Base-by-base conservation (phyloP, 2,888 invertebrate species). In the Cyclophora punctaria region DNA sequence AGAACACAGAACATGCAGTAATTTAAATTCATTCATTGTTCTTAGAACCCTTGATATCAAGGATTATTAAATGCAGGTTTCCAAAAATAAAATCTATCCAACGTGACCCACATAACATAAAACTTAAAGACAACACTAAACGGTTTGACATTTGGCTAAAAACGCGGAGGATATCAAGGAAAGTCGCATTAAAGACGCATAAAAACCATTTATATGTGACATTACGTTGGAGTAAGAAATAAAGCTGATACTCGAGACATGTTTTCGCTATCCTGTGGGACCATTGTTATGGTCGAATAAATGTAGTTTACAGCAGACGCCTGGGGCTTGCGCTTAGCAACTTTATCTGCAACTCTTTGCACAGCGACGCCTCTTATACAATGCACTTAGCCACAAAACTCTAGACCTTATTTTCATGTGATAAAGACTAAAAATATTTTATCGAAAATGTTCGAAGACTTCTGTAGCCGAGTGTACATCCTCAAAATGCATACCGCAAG, bases 271-370 rank as follows among this genome's bases (percentile, higher is more conserved):
- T 63, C 73, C 66, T 69, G 48, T 59, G 64, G 58, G 75, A 71
- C 62, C 58, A 70, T 75, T 79, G 74, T 77, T 77, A 78, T 71
- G 70, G 70, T 60, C 73, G 66, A 78, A 74, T 79, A 77, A 79
- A 81, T 79, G 70, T 75, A 76, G 72, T 79, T 80, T 76, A 73
- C 75, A 75, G 63, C 67, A 56, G 57, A 65, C 71, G 69, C 69
- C 69, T 57, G 64, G 61, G 66, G 60, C 69, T 52, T 56, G 58
- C 67, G 75, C 74, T 78, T 75, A 71, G 69, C 69, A 75, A 79
- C 71, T 80, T 74, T 76, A 79, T 77, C 70, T 73, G 58, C 49
- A 47, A 62, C 49, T 49, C 55, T 40, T 50, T 45, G 47, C 44
- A 44, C 47, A 34, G 35, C 35, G 34, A 42, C 42, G 40, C 45